Evolutionary conservation across 2,888 invertebrate species (phyloP).

Genomic region (Folsomia candida): DNA sequence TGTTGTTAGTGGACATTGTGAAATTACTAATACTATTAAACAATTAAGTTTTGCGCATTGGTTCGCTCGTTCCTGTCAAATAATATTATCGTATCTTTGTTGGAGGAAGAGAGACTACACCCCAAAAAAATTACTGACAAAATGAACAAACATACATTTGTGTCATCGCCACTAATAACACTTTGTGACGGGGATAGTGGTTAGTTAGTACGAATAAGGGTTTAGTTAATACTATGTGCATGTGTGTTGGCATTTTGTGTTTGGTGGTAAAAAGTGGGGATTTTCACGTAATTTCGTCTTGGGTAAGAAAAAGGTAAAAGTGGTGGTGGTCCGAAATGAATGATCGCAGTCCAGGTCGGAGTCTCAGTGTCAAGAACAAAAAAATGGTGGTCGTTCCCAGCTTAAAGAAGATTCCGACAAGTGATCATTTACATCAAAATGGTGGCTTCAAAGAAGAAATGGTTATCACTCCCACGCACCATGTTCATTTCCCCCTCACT

Average conservation of each 20-base stretch:
- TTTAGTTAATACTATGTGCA: too few relatives aligned
- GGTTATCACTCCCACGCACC: not conserved
- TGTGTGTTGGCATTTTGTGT: not conserved
- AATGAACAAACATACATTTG: not conserved
- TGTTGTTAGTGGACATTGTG: not conserved
- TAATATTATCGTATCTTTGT: too few relatives aligned
- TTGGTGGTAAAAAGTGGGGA: too few relatives aligned
- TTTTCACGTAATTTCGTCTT: too few relatives aligned
- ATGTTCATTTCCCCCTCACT: not conserved
- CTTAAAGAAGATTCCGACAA: not conserved
- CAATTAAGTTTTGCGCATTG: not conserved
- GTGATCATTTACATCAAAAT: not conserved
- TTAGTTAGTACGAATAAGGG: not conserved
- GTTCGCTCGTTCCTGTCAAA: not conserved
- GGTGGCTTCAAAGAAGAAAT: not conserved
- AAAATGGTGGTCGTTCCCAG: not conserved
- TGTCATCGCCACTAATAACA: not conserved
- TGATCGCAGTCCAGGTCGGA: not conserved
- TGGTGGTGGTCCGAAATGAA: not conserved
- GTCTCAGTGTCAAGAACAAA: not conserved
- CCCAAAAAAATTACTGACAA: too few relatives aligned
- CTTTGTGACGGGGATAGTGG: not conserved
- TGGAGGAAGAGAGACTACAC: too few relatives aligned
- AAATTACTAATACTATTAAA: not conserved
- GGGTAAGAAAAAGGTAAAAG: not conserved